Conservation (phyloP, 2,797 vertebrate genomes). For the Silurus lanzhouensis region DNA sequence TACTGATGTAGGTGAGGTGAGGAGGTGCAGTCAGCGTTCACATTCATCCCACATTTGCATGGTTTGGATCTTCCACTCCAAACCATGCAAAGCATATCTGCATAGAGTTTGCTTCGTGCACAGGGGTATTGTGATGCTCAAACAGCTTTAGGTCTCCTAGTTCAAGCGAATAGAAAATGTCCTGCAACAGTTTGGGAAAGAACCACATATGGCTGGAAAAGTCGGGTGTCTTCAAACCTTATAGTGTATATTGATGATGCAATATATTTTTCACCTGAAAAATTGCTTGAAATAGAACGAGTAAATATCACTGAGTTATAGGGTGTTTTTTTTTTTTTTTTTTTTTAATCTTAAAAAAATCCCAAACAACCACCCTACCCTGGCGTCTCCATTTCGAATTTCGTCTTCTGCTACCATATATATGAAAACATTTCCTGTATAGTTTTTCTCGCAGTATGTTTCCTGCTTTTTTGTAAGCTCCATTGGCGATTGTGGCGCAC, state of each 20-base stretch:
- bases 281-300: conserved; percentile 5
- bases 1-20: too few species aligned
- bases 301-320: background rate
- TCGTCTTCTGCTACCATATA: conserved; percentile 17
- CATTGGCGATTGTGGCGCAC: background rate
- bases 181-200: too few species aligned
- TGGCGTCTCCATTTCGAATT: background rate
- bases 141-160: too few species aligned
- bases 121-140: too few species aligned
- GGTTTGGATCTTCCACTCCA: too few species aligned
- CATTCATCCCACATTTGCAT: too few species aligned
- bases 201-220: too few species aligned
- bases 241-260: conserved; percentile 10
- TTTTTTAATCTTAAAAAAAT: background rate
- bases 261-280: conserved; percentile 13
- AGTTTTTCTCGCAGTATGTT: background rate
- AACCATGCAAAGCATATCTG: too few species aligned
- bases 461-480: background rate
- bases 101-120: too few species aligned
- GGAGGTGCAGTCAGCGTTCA: too few species aligned
- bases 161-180: too few species aligned
- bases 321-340: background rate
- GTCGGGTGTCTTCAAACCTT: too few species aligned
- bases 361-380: background rate
- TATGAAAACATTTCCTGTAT: conserved; percentile 2